A percentile compares a stretch with the other conserved stretches of the same genome.
These are phyloP conservation scores for Amblyopsis rosae DNA, from an alignment of 2,113 vertebrate species.

Conservation along the genomic window DNA sequence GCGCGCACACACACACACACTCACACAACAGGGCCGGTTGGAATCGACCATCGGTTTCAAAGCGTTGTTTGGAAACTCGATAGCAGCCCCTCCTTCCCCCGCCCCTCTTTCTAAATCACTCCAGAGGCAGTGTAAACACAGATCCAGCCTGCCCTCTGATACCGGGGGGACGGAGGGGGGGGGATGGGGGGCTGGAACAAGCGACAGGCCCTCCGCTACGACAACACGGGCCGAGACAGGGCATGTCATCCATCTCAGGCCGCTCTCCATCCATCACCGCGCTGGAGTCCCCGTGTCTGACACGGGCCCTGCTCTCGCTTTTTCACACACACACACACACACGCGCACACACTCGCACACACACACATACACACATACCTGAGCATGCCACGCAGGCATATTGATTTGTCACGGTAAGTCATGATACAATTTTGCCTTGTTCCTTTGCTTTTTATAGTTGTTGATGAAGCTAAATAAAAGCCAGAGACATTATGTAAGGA, in stretches of 20 bases:
- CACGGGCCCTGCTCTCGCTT: conserved; percentile 76
- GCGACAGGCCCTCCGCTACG: conserved; percentile 67
- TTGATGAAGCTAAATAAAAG: too few species aligned
- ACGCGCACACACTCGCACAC: conserved; percentile 18
- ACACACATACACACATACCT: conserved; percentile 3
- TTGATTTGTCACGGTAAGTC: too few species aligned
- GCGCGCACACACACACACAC: too few species aligned
- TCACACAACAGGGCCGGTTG: too few species aligned
- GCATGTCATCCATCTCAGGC: conserved; percentile 78
- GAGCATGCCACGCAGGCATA: too few species aligned
- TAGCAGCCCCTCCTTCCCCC: neutral
- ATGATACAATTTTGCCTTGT: too few species aligned
- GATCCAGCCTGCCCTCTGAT: conserved; percentile 78
- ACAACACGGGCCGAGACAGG: conserved; percentile 76
- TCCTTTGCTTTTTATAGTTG: too few species aligned
- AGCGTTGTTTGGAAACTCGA: conserved; percentile 23
- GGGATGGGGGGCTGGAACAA: conserved; percentile 32
- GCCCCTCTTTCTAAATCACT: conserved; percentile 72
- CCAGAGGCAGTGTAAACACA: conserved; percentile 77
- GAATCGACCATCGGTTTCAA: neutral
- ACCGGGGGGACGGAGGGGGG: conserved; percentile 63
- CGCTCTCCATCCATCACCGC: conserved; percentile 79
- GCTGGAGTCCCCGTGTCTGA: conserved; percentile 80
- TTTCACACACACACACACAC: conserved; percentile 35
- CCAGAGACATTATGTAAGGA: too few species aligned